Evolutionary conservation across 2,113 vertebrate genomes (phyloP).

Genomic region (Vicugna pacos): DNA sequence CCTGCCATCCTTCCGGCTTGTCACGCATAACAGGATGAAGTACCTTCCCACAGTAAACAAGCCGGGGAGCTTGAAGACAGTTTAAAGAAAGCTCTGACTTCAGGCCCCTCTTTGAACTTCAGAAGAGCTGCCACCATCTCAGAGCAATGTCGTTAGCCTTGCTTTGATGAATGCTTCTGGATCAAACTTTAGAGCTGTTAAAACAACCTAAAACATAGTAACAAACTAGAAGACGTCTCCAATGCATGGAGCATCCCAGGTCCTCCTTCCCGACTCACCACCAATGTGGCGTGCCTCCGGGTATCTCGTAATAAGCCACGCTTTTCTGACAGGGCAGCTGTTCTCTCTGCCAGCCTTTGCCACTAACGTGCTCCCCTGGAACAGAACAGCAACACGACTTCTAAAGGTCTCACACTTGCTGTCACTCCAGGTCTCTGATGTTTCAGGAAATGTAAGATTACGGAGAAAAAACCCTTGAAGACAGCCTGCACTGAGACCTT

Average conservation of each 20-base stretch:
- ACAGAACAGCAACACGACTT: not conserved
- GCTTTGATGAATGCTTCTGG: not conserved
- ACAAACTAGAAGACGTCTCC: fast-evolving
- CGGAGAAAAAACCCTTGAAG: not conserved
- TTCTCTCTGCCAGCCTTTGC: not conserved
- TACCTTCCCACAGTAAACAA: not conserved
- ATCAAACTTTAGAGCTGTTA: not conserved
- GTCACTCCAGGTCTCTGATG: not conserved
- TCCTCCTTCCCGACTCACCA: not conserved
- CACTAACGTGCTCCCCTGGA: fast-evolving
- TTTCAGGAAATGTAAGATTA: not conserved
- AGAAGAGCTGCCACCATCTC: not conserved
- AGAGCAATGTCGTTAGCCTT: not conserved
- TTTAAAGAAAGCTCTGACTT: not conserved
- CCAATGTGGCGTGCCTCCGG: fast-evolving
- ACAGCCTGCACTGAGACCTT: not conserved
- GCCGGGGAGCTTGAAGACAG: not conserved
- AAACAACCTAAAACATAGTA: not conserved
- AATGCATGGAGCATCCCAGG: fast-evolving
- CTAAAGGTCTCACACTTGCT: not conserved
- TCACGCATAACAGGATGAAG: fast-evolving
- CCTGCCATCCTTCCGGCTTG: not conserved
- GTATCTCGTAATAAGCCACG: not conserved
- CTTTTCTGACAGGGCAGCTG: not conserved
- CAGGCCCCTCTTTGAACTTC: not conserved